A percentile compares a stretch with the other conserved stretches of the same genome.
Conservation (phyloP, 2,113 vertebrate species). For the Rhodinocichla rosea region DNA sequence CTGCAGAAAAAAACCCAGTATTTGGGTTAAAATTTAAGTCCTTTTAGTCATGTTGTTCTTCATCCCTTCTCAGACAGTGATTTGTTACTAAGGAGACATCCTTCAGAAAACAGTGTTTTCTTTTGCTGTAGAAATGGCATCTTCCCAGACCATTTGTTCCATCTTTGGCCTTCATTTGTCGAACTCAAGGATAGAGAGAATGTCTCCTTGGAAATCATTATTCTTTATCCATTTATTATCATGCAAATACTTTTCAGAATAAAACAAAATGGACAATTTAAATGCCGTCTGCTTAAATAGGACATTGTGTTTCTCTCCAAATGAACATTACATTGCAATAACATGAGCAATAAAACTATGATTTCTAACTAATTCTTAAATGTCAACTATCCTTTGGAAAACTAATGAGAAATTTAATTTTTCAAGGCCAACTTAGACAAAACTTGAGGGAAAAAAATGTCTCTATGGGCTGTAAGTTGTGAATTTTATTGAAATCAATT, state of each 20-base stretch:
- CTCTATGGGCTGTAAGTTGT: not conserved
- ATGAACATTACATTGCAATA: conserved; percentile 14
- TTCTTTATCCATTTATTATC: conserved; percentile 1
- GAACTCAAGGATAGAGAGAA: not conserved
- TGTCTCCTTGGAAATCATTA: not conserved
- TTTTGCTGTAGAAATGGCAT: not conserved
- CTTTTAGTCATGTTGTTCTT: not conserved
- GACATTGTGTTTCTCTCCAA: conserved; percentile 16
- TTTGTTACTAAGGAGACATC: not conserved
- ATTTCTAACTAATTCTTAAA: conserved; percentile 42
- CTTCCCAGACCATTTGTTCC: not conserved
- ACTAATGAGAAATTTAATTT: conserved; percentile 22
- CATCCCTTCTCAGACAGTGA: not conserved
- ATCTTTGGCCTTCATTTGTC: not conserved
- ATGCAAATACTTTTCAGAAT: conserved; percentile 10
- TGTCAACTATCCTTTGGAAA: conserved; percentile 31
- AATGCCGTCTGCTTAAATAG: conserved; percentile 17
- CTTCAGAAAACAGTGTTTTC: not conserved
- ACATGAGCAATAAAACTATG: conserved; percentile 21
- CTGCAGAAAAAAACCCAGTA: not conserved
- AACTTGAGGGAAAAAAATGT: not conserved
- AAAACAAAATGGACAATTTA: conserved; percentile 37
- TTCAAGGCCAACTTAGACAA: not conserved
- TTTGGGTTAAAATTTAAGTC: not conserved
- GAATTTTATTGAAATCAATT: not conserved